A percentile compares a stretch with the other conserved stretches of the same genome.
phyloP scores from a whole-genome alignment of 2,888 invertebrate genomes.

The Cheilosia pagana region DNA sequence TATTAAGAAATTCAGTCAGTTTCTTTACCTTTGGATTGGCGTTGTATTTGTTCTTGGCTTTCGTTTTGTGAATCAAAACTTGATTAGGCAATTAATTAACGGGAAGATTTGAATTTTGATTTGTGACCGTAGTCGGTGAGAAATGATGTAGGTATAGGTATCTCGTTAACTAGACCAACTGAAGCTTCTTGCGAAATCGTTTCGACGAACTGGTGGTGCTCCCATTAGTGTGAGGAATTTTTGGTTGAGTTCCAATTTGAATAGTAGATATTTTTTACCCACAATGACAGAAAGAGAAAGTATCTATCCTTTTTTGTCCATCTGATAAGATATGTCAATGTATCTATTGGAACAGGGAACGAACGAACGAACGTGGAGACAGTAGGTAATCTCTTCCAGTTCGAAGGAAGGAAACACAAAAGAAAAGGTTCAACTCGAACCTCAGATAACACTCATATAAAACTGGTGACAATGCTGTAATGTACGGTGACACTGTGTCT shows the following conservation, averaged over 20 bases:
- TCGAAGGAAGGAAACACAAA: slow-evolving; percentile 5
- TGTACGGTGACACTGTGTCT: slow-evolving; percentile 70
- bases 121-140: slow-evolving; percentile 26
- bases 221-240: slow-evolving; percentile 52
- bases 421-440: slow-evolving; percentile 35
- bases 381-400: slow-evolving; percentile 14
- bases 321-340: slow-evolving; percentile 66
- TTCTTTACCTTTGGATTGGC: slow-evolving; percentile 33
- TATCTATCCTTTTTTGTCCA: slow-evolving; percentile 37
- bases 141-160: slow-evolving; percentile 19
- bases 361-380: slow-evolving; percentile 2
- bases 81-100: slow-evolving; percentile 64
- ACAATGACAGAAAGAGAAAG: slow-evolving; percentile 48
- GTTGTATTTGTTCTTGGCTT: neutral
- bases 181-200: slow-evolving; percentile 22
- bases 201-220: slow-evolving; percentile 3
- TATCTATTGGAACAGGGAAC: slow-evolving; percentile 37
- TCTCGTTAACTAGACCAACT: slow-evolving; percentile 39
- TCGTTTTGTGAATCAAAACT: slow-evolving; percentile 21
- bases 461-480: slow-evolving; percentile 62
- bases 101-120: slow-evolving; percentile 53
- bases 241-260: slow-evolving; percentile 5
- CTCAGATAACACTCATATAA: slow-evolving; percentile 32
- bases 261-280: neutral
- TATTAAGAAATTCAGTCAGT: slow-evolving; percentile 36